A percentile compares a stretch with the other conserved stretches of the same genome.
Conservation (phyloP, 2,888 invertebrate genomes). For the Synanthedon formicaeformis region DNA sequence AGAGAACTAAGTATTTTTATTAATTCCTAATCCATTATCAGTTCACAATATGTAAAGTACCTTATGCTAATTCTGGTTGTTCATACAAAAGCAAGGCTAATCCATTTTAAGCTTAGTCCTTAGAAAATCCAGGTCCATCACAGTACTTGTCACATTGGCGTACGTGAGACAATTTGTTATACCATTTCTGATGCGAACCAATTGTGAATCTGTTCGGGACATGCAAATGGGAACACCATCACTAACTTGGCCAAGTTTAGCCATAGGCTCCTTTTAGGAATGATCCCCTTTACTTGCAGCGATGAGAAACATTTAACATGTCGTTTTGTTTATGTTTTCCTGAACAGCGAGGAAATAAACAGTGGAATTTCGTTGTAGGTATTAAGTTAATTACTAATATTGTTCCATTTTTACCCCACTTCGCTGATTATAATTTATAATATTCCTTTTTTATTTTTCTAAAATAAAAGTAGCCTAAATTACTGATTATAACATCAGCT, state of each 20-base stretch:
- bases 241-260: constrained; percentile 34
- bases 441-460: too few relatives aligned
- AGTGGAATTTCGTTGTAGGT: neutral
- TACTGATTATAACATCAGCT: too few relatives aligned
- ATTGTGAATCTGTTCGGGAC: constrained; percentile 36
- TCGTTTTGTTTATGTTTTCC: constrained; percentile 26
- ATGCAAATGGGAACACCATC: constrained; percentile 37
- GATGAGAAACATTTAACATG: constrained; percentile 28
- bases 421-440: too few relatives aligned
- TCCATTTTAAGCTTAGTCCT: neutral
- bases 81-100: neutral
- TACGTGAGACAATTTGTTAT: constrained; percentile 43
- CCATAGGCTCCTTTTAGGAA: constrained; percentile 27
- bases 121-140: constrained; percentile 1
- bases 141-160: constrained; percentile 5
- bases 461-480: too few relatives aligned
- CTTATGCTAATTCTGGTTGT: neutral
- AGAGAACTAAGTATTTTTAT: too few relatives aligned
- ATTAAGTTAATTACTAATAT: too few relatives aligned
- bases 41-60: too few relatives aligned
- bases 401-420: too few relatives aligned
- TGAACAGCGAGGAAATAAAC: constrained; percentile 9
- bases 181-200: constrained; percentile 42
- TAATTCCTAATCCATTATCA: too few relatives aligned
- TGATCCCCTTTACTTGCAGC: constrained; percentile 26